phyloP scores from a whole-genome alignment of 2,888 invertebrate genomes.

The Aphidius colemani region DNA sequence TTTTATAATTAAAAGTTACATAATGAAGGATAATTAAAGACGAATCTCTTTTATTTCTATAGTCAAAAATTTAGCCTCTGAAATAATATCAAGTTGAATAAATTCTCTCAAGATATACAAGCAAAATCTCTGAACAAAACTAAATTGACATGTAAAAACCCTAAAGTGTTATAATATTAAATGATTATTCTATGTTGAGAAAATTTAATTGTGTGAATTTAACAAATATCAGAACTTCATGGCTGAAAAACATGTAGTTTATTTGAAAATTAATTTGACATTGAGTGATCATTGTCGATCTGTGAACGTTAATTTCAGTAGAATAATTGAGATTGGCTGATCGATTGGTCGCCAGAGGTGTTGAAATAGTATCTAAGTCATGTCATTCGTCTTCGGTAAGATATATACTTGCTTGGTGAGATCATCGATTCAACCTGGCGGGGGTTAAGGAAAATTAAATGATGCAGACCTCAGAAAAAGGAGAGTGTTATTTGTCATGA shows the following conservation, averaged over 20 bases:
- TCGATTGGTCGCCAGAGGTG: constrained; percentile 49
- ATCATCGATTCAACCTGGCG: constrained; percentile 56
- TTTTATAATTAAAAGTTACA: neutral
- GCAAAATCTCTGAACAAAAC: no score
- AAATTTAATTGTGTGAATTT: no score
- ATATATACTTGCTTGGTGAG: constrained; percentile 48
- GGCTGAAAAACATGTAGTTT: neutral
- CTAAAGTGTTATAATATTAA: no score
- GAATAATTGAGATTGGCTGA: constrained; percentile 56
- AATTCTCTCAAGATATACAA: no score
- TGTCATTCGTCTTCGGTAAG: constrained; percentile 57
- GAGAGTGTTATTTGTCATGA: constrained; percentile 57
- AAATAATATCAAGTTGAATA: neutral
- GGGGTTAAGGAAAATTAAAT: constrained; percentile 59
- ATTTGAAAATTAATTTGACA: constrained; percentile 27
- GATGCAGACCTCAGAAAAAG: constrained; percentile 57
- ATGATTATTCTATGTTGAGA: no score
- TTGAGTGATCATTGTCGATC: constrained; percentile 35
- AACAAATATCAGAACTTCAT: neutral
- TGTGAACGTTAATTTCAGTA: constrained; percentile 51
- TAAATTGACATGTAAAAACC: no score
- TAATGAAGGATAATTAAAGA: neutral
- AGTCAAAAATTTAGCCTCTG: neutral
- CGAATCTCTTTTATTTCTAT: constrained; percentile 10
- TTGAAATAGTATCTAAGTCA: constrained; percentile 54